Conservation (phyloP, 2,113 vertebrate species). For the Struthidea cinerea region DNA sequence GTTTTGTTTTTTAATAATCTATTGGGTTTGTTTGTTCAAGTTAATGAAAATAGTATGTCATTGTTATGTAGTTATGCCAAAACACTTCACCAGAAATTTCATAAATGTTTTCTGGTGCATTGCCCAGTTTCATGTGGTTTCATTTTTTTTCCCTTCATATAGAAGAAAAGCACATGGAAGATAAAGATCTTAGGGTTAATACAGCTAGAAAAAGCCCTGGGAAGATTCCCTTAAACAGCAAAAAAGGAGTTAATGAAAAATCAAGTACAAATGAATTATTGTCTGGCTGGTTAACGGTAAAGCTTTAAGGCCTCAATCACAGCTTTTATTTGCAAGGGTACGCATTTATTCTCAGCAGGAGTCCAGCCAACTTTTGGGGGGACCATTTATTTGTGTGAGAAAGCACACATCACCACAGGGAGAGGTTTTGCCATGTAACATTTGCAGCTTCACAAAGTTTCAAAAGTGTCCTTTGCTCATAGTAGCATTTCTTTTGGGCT, state of each 20-base stretch:
- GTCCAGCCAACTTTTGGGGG: background rate
- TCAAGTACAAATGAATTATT: constrained; percentile 32
- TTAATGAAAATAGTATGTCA: constrained; percentile 74
- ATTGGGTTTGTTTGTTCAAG: constrained; percentile 72
- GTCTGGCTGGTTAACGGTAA: background rate
- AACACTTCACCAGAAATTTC: constrained; percentile 70
- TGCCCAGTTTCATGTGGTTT: constrained; percentile 70
- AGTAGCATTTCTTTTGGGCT: background rate
- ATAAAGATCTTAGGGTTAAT: constrained; percentile 25
- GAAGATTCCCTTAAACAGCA: constrained; percentile 7
- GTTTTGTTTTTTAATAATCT: constrained; percentile 59
- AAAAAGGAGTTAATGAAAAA: constrained; percentile 49
- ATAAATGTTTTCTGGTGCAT: constrained; percentile 64
- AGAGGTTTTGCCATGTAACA: background rate
- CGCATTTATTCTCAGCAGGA: background rate
- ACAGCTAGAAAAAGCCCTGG: background rate
- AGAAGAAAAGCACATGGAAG: constrained; percentile 33
- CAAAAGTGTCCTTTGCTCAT: background rate
- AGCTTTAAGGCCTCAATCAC: background rate
- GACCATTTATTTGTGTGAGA: background rate
- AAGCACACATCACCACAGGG: background rate
- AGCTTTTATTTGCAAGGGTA: background rate
- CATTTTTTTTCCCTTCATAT: constrained; percentile 38
- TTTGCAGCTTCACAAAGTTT: background rate
- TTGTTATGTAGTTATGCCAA: constrained; percentile 70